Conservation (phyloP, 2,888 invertebrate genomes). For the Agrochola litura region DNA sequence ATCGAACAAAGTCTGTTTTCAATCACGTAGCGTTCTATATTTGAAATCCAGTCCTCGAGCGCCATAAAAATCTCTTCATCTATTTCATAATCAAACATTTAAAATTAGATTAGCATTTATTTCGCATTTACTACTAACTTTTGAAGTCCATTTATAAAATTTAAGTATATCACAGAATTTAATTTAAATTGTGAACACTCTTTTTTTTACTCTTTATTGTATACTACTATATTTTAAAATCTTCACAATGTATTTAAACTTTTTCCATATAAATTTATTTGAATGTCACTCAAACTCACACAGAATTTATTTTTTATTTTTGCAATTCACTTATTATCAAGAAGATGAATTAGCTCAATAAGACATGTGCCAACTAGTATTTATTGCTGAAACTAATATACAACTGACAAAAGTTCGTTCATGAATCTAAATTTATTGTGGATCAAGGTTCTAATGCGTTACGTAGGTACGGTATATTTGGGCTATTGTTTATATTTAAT, state of each 20-base stretch:
- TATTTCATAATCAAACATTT: slow-evolving; percentile 49
- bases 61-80: slow-evolving; percentile 45
- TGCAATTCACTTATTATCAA: background rate
- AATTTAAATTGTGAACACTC: background rate
- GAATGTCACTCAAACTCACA: slow-evolving; percentile 4
- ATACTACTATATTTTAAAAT: background rate
- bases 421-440: slow-evolving; percentile 58
- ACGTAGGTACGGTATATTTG: slow-evolving; percentile 10
- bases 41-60: slow-evolving; percentile 38
- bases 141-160: background rate
- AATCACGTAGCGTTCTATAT: slow-evolving; percentile 42
- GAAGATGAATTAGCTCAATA: slow-evolving; percentile 5
- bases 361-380: slow-evolving; percentile 38
- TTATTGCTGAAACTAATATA: slow-evolving; percentile 43
- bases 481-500: slow-evolving; percentile 44
- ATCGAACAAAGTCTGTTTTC: slow-evolving; percentile 30
- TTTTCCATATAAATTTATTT: background rate
- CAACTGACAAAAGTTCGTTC: slow-evolving; percentile 47
- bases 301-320: slow-evolving; percentile 2
- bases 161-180: background rate
- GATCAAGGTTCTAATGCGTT: slow-evolving; percentile 52
- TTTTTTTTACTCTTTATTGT: background rate
- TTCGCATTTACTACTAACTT: background rate
- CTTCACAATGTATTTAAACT: background rate
- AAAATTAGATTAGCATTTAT: background rate